Evolutionary conservation across 2,113 vertebrate species (phyloP), one percentile per base, ranked within the genome.

Genomic region (Anser brachyrhynchus): DNA sequence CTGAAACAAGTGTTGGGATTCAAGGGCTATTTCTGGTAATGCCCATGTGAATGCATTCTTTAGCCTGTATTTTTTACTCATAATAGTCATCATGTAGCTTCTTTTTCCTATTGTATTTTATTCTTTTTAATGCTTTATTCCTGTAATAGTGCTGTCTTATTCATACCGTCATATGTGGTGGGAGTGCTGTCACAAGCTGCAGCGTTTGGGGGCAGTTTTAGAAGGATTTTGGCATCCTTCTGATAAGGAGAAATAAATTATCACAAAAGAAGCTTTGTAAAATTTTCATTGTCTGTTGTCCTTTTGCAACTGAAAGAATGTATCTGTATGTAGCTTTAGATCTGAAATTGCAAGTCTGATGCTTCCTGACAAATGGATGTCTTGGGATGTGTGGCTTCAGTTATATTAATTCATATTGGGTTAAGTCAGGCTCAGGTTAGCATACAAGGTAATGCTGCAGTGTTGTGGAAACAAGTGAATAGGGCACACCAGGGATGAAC

Each of bases 371-470:
- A 72, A 26, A 22, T 2, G 9, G 57, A 55, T 92, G 88, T 73
- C 70, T 78, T 78, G 83, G 86, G 61, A 81, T 61, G 69, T 35
- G 52, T 81, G 73, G 69, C 52, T 95, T 92, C 74, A 67, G 85
- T 86, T 93, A 46, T 39, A 37, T 64, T 13, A 72, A 93, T 52
- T 90, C 16, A 3, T 57, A 26, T 18, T 81, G 76, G 69, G 69
- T 93, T 87, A 95, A 92, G 87, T 89, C 84, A 89, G 69, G 67
- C 90, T 65, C 69, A 71, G 76, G 65, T 87, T 73, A 89, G 61
- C 11, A 2, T 67, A 57, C 5, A n/a, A 84, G 35, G 83, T 58
- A 79, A 78, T 78, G 52, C 49, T 78, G 43, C 33, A 72, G 15
- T 87, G 57, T 37, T 65, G 79, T 67, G 65, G 46, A 72, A 93